These are phyloP conservation scores for Seriola rivoliana DNA, from an alignment of 2,113 vertebrate species.

Conservation along the genomic window DNA sequence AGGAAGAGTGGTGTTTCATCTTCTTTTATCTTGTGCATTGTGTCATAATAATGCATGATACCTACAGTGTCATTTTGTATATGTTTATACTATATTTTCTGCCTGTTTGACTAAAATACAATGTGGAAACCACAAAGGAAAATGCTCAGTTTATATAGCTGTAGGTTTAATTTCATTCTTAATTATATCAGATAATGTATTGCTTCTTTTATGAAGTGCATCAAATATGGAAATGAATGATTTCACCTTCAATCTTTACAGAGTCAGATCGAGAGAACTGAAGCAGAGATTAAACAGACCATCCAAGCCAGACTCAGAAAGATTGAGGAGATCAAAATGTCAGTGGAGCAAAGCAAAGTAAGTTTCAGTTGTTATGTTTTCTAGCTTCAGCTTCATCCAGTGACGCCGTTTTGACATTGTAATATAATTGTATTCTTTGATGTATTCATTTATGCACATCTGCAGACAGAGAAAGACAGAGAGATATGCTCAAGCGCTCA, in stretches of 20 bases:
- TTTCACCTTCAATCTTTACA: conserved; percentile 5
- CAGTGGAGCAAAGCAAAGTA: conserved; percentile 53
- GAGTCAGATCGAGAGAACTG: conserved; percentile 35
- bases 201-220: neutral
- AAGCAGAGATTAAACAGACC: conserved; percentile 41
- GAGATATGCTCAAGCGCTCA: conserved; percentile 33
- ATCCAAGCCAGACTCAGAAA: conserved; percentile 49
- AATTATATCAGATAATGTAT: neutral
- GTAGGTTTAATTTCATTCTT: neutral
- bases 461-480: conserved; percentile 35
- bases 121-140: no score
- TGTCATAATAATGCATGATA: no score
- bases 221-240: no score
- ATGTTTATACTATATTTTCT: neutral
- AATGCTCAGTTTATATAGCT: no score
- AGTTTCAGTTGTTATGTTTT: neutral
- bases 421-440: no score
- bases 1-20: neutral
- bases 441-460: neutral
- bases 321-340: conserved; percentile 54
- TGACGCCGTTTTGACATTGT: no score
- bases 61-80: no score
- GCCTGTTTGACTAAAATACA: no score
- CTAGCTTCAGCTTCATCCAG: no score
- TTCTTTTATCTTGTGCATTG: neutral